phyloP scores from a whole-genome alignment of 2,113 vertebrate species.

The Rattus rattus region DNA sequence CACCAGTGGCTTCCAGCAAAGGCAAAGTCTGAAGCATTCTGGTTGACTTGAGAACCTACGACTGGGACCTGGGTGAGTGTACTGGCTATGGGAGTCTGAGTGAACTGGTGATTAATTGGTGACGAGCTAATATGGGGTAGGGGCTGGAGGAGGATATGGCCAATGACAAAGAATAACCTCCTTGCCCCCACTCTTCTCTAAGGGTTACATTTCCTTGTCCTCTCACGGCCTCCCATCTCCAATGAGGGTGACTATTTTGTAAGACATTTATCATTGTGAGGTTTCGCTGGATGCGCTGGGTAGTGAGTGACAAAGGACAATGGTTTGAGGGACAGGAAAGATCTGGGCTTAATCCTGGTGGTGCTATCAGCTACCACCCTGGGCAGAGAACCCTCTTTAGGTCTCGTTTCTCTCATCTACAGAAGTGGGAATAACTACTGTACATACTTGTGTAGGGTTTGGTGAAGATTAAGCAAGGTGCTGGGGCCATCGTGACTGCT shows the following conservation, averaged over 20 bases:
- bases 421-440: constrained; percentile 12
- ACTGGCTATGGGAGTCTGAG: neutral
- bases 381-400: neutral
- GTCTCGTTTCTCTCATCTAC: constrained; percentile 9
- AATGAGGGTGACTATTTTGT: neutral
- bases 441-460: neutral
- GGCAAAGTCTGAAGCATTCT: constrained; percentile 20
- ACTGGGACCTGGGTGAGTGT: constrained; percentile 33
- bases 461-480: constrained; percentile 45
- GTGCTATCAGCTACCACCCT: neutral
- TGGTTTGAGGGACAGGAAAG: neutral
- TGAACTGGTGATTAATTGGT: neutral
- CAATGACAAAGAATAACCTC: neutral
- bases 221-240: neutral
- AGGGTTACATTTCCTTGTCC: neutral
- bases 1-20: constrained; percentile 22
- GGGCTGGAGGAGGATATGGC: neutral
- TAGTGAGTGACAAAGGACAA: neutral
- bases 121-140: neutral
- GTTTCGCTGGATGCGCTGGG: neutral
- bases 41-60: neutral
- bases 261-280: neutral
- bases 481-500: neutral
- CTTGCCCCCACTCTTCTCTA: neutral
- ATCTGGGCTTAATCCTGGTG: neutral